These are phyloP conservation scores for Pandemis cinnamomeana DNA, from an alignment of 2,888 invertebrate species.

Conservation along the genomic window DNA sequence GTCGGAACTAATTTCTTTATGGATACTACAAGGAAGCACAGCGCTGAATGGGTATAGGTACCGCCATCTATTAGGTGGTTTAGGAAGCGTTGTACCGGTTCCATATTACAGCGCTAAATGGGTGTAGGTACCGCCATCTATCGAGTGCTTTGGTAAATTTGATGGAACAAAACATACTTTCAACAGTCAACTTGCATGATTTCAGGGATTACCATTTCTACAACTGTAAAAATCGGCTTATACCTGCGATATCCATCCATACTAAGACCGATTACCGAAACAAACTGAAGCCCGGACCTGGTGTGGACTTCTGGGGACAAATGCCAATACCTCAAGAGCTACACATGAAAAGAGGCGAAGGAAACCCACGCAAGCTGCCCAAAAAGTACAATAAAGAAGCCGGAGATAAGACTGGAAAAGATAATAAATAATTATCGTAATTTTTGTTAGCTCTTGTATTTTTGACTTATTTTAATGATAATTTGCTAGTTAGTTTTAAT, in stretches of 20 bases:
- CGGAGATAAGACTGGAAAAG: neutral
- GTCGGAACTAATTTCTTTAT: no score
- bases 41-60: no score
- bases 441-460: neutral
- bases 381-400: slow-evolving; percentile 6
- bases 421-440: neutral
- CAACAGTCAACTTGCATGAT: slow-evolving; percentile 23
- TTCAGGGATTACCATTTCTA: slow-evolving; percentile 56
- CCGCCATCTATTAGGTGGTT: no score
- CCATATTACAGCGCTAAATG: no score
- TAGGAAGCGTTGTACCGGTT: no score
- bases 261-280: slow-evolving; percentile 50
- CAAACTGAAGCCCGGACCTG: slow-evolving; percentile 53
- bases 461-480: neutral
- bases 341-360: slow-evolving; percentile 48
- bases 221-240: slow-evolving; percentile 44
- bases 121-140: no score
- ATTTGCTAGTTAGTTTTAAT: no score
- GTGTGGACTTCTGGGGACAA: slow-evolving; percentile 53
- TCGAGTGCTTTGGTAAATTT: no score
- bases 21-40: no score
- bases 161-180: no score
- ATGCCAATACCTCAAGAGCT: slow-evolving; percentile 55
- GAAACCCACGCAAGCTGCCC: neutral
- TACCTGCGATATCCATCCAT: slow-evolving; percentile 52